Conservation (phyloP, 2,888 invertebrate species). For the Coelopa pilipes region DNA sequence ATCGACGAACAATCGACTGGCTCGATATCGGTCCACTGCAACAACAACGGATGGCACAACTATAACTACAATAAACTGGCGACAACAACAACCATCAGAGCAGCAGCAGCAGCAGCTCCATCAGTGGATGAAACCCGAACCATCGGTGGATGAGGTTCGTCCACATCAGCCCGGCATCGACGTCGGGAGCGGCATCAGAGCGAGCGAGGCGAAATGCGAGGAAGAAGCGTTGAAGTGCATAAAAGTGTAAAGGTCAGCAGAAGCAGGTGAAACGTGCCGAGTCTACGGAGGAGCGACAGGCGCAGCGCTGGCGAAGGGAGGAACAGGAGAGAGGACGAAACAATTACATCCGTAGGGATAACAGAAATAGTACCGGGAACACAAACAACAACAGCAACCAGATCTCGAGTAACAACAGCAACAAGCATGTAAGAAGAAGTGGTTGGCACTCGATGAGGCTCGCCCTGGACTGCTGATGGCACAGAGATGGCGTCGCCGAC, state of each 20-base stretch:
- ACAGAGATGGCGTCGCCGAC: slow-evolving; percentile 9
- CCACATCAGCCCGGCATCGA: slow-evolving; percentile 6
- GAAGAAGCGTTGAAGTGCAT: slow-evolving; percentile 9
- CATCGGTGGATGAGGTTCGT: not conserved
- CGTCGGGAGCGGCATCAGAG: not conserved
- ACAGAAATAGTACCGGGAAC: not conserved
- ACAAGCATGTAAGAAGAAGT: slow-evolving; percentile 30
- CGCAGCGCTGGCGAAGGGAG: not conserved
- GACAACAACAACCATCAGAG: not conserved
- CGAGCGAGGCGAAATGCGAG: not conserved
- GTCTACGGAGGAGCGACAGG: not conserved
- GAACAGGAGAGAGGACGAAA: not conserved
- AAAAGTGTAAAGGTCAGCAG: slow-evolving; percentile 36
- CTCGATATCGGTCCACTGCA: slow-evolving; percentile 5
- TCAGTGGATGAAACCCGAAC: slow-evolving; percentile 21
- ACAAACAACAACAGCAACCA: no score
- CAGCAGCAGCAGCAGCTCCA: slow-evolving; percentile 2
- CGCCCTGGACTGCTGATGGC: slow-evolving; percentile 5
- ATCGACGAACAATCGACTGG: slow-evolving; percentile 19
- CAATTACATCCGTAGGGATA: not conserved
- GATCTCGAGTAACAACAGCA: slow-evolving; percentile 25
- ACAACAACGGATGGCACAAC: slow-evolving; percentile 10
- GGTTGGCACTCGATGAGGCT: slow-evolving; percentile 13
- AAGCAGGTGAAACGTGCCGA: slow-evolving; percentile 36
- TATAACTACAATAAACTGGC: not conserved